Conservation (phyloP, 2,113 vertebrate species). For the Rhynchomys soricoides region DNA sequence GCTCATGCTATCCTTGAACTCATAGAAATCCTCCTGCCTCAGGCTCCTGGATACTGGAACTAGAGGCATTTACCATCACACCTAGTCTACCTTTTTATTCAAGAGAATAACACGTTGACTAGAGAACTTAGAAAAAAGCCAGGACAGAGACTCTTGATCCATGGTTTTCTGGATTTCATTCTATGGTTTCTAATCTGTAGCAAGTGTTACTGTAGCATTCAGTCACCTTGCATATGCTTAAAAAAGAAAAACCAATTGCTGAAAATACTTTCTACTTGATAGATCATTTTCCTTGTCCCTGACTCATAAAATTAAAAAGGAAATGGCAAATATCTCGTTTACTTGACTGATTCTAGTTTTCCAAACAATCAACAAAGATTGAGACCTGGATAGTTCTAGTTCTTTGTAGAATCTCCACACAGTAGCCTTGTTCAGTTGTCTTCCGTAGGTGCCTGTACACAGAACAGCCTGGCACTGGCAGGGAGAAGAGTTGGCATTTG, state of each 20-base stretch:
- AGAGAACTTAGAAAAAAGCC: background rate
- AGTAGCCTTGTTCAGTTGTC: background rate
- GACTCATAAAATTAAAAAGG: background rate
- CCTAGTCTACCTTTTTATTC: background rate
- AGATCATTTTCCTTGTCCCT: conserved; percentile 16
- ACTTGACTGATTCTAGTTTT: conserved; percentile 39
- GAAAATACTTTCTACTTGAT: background rate
- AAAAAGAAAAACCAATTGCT: conserved; percentile 44
- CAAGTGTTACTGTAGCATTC: background rate
- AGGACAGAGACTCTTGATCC: background rate
- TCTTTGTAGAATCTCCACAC: fast-evolving
- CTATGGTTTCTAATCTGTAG: background rate
- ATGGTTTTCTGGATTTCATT: background rate
- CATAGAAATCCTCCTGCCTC: background rate
- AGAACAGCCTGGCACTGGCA: background rate
- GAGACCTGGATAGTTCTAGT: background rate
- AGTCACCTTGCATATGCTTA: background rate
- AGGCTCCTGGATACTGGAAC: background rate
- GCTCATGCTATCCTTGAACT: background rate
- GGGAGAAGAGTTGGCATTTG: conserved; percentile 33
- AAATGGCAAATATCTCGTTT: conserved; percentile 33
- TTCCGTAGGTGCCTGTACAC: fast-evolving
- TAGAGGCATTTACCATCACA: background rate
- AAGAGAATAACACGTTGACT: background rate
- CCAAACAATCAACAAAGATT: background rate